Percentiles rank a stretch among this genome's conserved stretches.
phyloP scores from a whole-genome alignment of 1,140 invertebrate species.

The Plectus sambesii region DNA sequence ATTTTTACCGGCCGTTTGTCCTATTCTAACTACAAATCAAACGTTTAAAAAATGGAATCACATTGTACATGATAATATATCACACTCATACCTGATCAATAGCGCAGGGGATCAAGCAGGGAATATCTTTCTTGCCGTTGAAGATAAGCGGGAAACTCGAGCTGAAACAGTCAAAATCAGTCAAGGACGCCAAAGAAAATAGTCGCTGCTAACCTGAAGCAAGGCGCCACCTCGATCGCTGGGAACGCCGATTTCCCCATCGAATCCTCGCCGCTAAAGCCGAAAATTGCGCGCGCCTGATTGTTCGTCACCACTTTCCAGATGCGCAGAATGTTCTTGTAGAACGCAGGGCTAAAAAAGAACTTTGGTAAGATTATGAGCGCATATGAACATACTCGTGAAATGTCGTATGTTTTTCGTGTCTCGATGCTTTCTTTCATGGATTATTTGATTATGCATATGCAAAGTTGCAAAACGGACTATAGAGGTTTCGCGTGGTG shows the following conservation, averaged over 20 bases:
- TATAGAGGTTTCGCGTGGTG: no score
- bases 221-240: conserved; percentile 85
- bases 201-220: no score
- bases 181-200: no score
- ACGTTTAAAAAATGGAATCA: conserved; percentile 14
- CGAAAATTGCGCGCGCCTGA: conserved; percentile 83
- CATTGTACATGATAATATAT: no score
- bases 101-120: conserved; percentile 90
- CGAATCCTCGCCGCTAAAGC: conserved; percentile 81
- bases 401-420: neutral
- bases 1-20: no score
- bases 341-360: conserved; percentile 62
- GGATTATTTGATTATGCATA: neutral
- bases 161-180: no score
- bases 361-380: neutral
- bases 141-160: conserved; percentile 94
- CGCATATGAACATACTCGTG: neutral
- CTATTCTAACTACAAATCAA: neutral
- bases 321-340: conserved; percentile 78
- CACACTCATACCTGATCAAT: conserved; percentile 71
- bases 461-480: no score
- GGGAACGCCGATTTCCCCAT: conserved; percentile 97
- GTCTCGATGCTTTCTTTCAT: no score
- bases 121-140: conserved; percentile 62
- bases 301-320: conserved; percentile 89